A percentile compares a stretch with the other conserved stretches of the same genome.
These are phyloP conservation scores for Acanthococcus lagerstroemiae DNA, from an alignment of 2,888 invertebrate species.

Conservation along the genomic window DNA sequence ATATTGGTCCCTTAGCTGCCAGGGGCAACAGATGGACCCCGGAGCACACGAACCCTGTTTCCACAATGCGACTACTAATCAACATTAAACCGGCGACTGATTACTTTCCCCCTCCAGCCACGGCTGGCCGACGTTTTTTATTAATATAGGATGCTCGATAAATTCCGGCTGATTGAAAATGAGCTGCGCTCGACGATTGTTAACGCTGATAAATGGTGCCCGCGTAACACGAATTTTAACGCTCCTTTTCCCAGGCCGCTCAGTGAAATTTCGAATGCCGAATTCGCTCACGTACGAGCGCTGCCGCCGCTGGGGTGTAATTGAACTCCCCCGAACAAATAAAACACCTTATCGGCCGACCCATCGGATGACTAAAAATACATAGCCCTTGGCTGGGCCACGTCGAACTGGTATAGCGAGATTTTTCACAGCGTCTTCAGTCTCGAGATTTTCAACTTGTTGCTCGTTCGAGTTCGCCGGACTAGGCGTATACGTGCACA, in stretches of 20 bases:
- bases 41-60: conserved; percentile 26
- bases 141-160: conserved; percentile 1
- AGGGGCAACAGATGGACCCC: conserved; percentile 28
- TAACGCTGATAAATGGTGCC: background rate
- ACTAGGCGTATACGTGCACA: too few species aligned
- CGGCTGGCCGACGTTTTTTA: background rate
- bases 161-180: background rate
- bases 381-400: background rate
- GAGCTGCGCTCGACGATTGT: background rate
- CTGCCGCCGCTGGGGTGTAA: conserved; percentile 28
- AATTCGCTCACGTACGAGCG: conserved; percentile 31
- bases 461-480: too few species aligned
- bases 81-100: conserved; percentile 21
- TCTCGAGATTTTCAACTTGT: too few species aligned
- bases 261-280: background rate
- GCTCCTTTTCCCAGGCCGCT: background rate
- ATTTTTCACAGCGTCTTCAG: too few species aligned
- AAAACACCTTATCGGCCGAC: background rate
- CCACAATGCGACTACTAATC: conserved; percentile 20
- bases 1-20: conserved; percentile 23
- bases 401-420: too few species aligned
- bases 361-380: background rate
- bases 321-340: background rate
- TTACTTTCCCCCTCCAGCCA: conserved; percentile 7
- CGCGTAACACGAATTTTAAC: background rate